phyloP scores from a whole-genome alignment of 2,888 invertebrate genomes.

The Agrilus biguttatus region DNA sequence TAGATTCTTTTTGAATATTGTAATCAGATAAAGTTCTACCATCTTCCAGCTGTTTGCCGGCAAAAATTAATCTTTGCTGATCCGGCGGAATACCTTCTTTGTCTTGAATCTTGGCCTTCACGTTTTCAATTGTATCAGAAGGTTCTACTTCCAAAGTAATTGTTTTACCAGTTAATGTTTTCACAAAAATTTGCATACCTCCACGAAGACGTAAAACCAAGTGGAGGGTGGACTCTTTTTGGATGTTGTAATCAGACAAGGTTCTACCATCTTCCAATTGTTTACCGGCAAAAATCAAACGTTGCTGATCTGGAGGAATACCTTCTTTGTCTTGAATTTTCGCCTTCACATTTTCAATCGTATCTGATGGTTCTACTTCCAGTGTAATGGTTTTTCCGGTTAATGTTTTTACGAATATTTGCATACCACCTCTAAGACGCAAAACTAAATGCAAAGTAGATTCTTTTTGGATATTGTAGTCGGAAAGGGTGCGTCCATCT shows the following conservation, averaged over 20 bases:
- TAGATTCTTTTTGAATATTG: slow-evolving; percentile 50
- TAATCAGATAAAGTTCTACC: slow-evolving; percentile 50
- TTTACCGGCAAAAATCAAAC: slow-evolving; percentile 82
- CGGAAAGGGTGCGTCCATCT: slow-evolving; percentile 48
- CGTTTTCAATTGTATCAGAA: slow-evolving; percentile 49
- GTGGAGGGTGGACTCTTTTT: slow-evolving; percentile 82
- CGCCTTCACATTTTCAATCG: slow-evolving; percentile 88
- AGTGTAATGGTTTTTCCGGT: slow-evolving; percentile 45
- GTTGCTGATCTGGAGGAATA: slow-evolving; percentile 79
- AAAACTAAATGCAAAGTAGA: slow-evolving; percentile 42
- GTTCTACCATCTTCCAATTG: slow-evolving; percentile 80
- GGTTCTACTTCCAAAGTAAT: slow-evolving; percentile 45
- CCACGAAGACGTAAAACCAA: slow-evolving; percentile 70
- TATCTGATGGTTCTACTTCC: slow-evolving; percentile 62
- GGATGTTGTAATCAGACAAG: slow-evolving; percentile 50
- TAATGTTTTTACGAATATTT: slow-evolving; percentile 45
- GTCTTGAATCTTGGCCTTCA: slow-evolving; percentile 45
- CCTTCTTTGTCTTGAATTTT: slow-evolving; percentile 87
- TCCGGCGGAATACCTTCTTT: slow-evolving; percentile 43
- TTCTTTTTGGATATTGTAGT: slow-evolving; percentile 54
- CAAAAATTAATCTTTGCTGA: slow-evolving; percentile 48
- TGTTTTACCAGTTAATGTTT: slow-evolving; percentile 39
- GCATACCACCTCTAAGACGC: slow-evolving; percentile 51
- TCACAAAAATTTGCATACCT: slow-evolving; percentile 44
- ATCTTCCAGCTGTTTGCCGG: slow-evolving; percentile 57